Evolutionary conservation across 2,888 invertebrate genomes (phyloP), one percentile per base, ranked within the genome.

Genomic region (Carterocephalus palaemon): DNA sequence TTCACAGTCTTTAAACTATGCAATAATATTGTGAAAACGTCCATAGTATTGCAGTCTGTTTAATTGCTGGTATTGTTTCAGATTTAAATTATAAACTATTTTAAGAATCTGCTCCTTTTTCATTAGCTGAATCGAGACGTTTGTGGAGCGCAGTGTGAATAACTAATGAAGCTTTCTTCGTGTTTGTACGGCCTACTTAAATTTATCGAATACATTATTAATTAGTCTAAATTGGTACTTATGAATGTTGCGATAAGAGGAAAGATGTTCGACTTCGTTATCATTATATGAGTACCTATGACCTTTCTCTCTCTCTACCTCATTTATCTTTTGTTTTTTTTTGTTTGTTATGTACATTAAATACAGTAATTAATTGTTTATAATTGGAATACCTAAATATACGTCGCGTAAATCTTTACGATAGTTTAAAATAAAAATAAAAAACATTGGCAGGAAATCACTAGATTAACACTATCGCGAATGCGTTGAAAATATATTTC

Each of bases 111-210:
- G 52, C 56, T 49, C 52, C 52, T 62, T 66, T 62, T 58, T n/a
- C n/a, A 64, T 62, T 66, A 57, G 53, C 48, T 48, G 47, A n/a
- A n/a, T 36, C 48, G 47, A 45, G 16, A 41, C 36, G 56, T 40
- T 57, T 60, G 59, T 67, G 60, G 60, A 64, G 63, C 65, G 62
- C 37, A 58, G 60, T 56, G 57, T 57, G 56, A 56, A 58, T 64
- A 59, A 56, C 57, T 64, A 59, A 62, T 43, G 34, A 46, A 51
- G 38, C 31, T 16, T 26, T 26, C 31, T 16, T 26, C 20, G 12
- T 47, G 33, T 41, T 33, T 42, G 31, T 37, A 43, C 33, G 36
- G 20, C 22, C 24, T 49, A n/a, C n/a, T n/a, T n/a, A n/a, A 38
- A 49, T 51, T 41, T 37, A 41, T 42, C 38, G 41, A 15, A 41